Conservation (phyloP, 2,797 vertebrate species). For the Miichthys miiuy region DNA sequence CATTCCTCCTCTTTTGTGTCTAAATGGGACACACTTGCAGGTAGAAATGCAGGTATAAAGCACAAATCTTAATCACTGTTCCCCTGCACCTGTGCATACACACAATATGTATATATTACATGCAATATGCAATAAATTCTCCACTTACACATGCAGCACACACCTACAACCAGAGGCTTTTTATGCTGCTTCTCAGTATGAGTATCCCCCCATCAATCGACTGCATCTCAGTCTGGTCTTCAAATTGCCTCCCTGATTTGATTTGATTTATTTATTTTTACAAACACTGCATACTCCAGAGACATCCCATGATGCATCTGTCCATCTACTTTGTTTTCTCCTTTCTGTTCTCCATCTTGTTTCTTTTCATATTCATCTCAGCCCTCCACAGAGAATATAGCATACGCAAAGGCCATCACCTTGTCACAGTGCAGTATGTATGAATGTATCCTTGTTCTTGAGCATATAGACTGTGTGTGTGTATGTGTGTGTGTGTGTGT, state of each 20-base stretch:
- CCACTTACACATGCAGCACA: slow-evolving; percentile 31
- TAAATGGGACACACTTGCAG: slow-evolving; percentile 28
- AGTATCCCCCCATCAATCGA: slow-evolving; percentile 43
- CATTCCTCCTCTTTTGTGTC: slow-evolving; percentile 2
- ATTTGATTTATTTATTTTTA: background rate
- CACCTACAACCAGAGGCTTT: slow-evolving; percentile 30
- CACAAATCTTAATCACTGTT: slow-evolving; percentile 32
- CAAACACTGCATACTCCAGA: slow-evolving; percentile 26
- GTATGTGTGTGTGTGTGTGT: background rate
- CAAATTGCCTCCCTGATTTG: slow-evolving; percentile 36
- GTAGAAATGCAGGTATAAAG: slow-evolving; percentile 12
- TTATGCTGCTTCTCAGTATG: slow-evolving; percentile 25
- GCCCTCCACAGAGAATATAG: slow-evolving; percentile 4
- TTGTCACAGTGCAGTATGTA: slow-evolving; percentile 9
- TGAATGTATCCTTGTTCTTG: slow-evolving; percentile 26
- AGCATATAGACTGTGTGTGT: background rate
- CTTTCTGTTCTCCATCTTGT: background rate
- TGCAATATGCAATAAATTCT: slow-evolving; percentile 19
- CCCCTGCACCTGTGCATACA: slow-evolving; percentile 20
- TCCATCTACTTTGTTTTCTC: slow-evolving; percentile 8
- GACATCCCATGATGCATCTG: slow-evolving; percentile 24
- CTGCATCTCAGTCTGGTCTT: slow-evolving; percentile 38
- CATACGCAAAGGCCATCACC: slow-evolving; percentile 20
- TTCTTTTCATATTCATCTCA: slow-evolving; percentile 14
- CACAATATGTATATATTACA: slow-evolving; percentile 5